Percentiles rank a stretch among this genome's conserved stretches.
Conservation (phyloP, 1,140 invertebrate genomes). For the Cotesia vestalis region DNA sequence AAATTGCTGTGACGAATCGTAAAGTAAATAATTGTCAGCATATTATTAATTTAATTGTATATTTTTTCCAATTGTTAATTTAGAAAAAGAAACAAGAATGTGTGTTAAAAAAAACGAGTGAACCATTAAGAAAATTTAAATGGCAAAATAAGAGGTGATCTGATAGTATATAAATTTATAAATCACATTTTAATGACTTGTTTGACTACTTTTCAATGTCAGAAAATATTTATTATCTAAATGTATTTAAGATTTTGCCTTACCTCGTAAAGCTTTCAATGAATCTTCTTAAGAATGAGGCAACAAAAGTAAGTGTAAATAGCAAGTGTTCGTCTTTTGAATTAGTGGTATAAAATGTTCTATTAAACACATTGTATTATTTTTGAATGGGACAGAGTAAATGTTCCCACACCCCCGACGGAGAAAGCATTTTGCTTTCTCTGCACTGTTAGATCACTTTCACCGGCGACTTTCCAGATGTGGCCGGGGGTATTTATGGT, state of each 20-base stretch:
- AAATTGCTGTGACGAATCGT: too few species aligned
- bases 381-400: conserved; percentile 35
- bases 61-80: too few species aligned
- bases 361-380: conserved; percentile 26
- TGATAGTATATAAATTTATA: conserved; percentile 7
- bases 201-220: conserved; percentile 5
- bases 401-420: conserved; percentile 41
- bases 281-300: neutral
- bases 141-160: too few species aligned
- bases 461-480: conserved; percentile 55
- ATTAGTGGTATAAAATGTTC: conserved; percentile 13
- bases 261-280: neutral
- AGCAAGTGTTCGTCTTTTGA: conserved; percentile 2
- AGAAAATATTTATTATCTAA: neutral
- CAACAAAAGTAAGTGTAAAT: neutral
- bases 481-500: conserved; percentile 58
- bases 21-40: too few species aligned
- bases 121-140: too few species aligned
- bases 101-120: too few species aligned
- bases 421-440: conserved; percentile 44
- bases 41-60: too few species aligned
- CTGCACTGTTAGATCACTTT: conserved; percentile 48
- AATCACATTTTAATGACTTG: conserved; percentile 4
- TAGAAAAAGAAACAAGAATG: too few species aligned
- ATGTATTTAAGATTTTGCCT: neutral